Conservation (phyloP, 2,797 vertebrate genomes). For the Phataginus tetradactyla region DNA sequence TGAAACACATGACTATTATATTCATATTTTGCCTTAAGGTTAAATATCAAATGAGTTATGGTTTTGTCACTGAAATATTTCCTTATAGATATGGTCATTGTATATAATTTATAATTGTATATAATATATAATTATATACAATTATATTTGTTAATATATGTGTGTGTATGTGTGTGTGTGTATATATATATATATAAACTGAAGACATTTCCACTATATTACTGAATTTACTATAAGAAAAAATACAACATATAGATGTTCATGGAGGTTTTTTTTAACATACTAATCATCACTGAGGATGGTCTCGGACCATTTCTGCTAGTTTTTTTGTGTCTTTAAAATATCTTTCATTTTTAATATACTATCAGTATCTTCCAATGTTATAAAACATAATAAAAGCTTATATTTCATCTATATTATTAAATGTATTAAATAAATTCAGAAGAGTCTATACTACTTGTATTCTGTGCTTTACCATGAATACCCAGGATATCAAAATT, state of each 20-base stretch:
- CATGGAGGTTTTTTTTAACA: neutral
- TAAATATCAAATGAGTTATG: neutral
- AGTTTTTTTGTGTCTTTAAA: neutral
- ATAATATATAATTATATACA: too few relatives aligned
- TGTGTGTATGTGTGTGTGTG: too few relatives aligned
- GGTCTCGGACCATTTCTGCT: neutral
- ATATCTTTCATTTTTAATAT: slow-evolving; percentile 13
- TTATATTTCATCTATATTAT: neutral
- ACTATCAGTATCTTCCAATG: neutral
- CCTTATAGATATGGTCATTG: neutral
- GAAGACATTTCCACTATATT: neutral
- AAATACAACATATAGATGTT: neutral
- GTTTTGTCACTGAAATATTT: slow-evolving; percentile 12
- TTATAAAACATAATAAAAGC: neutral
- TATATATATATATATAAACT: neutral
- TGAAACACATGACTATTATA: neutral
- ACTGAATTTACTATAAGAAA: neutral
- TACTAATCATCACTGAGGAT: neutral
- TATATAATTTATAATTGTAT: too few relatives aligned
- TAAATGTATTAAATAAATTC: neutral
- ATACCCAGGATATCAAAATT: neutral
- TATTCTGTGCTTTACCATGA: neutral
- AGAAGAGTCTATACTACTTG: neutral
- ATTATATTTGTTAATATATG: too few relatives aligned
- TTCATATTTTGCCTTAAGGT: neutral